Evolutionary conservation across 2,113 vertebrate species (phyloP), one percentile per base, ranked within the genome.

Genomic region (Stictonetta naevosa): DNA sequence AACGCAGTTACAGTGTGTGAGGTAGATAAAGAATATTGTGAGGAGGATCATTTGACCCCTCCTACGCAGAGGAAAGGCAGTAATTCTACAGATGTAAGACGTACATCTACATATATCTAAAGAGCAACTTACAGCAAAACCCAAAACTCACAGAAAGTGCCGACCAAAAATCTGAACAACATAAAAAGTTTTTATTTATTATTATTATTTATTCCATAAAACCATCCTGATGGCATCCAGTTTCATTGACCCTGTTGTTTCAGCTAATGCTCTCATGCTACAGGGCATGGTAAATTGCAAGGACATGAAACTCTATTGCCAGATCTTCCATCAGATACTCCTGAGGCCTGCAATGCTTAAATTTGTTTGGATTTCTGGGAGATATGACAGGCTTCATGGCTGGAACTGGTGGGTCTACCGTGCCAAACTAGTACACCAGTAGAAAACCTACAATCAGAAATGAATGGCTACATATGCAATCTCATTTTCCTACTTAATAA

Each of bases 251-350:
- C 18, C 33, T 83, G 50, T 44, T 48, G 36, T 34, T 83, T 74
- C 29, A 73, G 31, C 3, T 31, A 4, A 0, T 59, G 21, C 7
- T 26, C 26, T 90, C 58, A 88, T 44, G 31, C 18, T 72, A 52
- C 33, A 53, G 76, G 5, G 26, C 8, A 2, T 2, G 9, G 29
- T 28, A 53, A 0, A 0, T 22, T 66, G 11, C 48, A 83, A 12
- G 29, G 77, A 83, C 4, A 7, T 38, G 26, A 40, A 95, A 84
- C 10, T 38, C 69, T 29, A 73, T 48, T 38, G 71, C 16, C n/a
- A 52, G 14, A 72, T 82, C 76, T 63, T 53, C 58, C 26, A 14
- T 59, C 68, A n/a, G 46, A 42, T 67, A 29, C 6, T 73, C 50
- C 36, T 78, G n/a, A 84, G 64, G 48, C 64, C 59, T 56, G 6